Evolutionary conservation across 2,888 invertebrate genomes (phyloP).

Genomic region (Plebejus melissa): DNA sequence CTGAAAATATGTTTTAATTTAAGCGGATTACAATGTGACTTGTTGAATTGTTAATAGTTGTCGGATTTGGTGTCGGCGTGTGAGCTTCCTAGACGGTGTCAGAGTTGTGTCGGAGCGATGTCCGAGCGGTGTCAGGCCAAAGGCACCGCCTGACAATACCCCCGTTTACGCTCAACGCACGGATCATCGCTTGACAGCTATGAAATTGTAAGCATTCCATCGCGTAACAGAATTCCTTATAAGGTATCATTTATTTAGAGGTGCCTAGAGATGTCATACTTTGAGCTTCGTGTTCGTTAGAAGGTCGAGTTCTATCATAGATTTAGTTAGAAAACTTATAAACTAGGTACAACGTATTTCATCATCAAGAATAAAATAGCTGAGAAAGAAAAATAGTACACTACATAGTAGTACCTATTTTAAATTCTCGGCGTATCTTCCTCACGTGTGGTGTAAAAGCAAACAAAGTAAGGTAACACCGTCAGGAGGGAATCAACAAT

Average conservation of each 20-base stretch:
- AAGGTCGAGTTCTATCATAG: neutral
- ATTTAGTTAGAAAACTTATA: too few species aligned
- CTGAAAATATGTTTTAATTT: neutral
- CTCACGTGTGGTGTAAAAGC: constrained; percentile 8
- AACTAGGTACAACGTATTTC: neutral
- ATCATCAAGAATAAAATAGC: neutral
- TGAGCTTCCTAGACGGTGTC: constrained; percentile 53
- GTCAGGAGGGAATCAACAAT: constrained; percentile 55
- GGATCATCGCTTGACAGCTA: constrained; percentile 66
- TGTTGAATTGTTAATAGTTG: constrained; percentile 33
- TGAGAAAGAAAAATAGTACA: neutral
- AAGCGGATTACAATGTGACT: constrained; percentile 21
- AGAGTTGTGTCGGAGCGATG: constrained; percentile 47
- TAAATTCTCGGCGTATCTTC: neutral
- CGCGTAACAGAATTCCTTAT: constrained; percentile 20
- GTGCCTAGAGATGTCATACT: neutral
- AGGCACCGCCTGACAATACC: constrained; percentile 69
- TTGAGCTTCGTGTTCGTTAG: neutral
- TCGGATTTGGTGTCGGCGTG: constrained; percentile 41
- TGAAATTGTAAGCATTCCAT: constrained; percentile 41
- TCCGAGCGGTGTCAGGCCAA: constrained; percentile 49
- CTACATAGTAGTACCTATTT: neutral
- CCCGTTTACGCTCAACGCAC: constrained; percentile 72
- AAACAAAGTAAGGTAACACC: constrained; percentile 26
- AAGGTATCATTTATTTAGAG: constrained; percentile 6